Evolutionary conservation across 2,888 invertebrate species (phyloP).

Genomic region (Iphiclides podalirius): DNA sequence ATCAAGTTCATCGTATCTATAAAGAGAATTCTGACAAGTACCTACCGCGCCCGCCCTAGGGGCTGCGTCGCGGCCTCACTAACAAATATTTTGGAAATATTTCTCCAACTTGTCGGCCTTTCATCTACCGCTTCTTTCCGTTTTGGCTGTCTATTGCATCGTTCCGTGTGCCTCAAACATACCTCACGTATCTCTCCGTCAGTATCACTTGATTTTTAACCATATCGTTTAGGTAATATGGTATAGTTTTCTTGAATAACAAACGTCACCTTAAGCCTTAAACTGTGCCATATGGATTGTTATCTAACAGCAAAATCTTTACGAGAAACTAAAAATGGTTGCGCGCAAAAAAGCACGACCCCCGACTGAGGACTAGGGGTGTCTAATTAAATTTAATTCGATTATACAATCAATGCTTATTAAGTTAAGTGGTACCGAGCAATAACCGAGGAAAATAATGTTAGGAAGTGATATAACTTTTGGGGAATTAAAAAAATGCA

Average conservation of each 20-base stretch:
- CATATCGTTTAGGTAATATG: accelerated
- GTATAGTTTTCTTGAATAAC: not conserved
- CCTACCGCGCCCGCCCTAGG: slow-evolving; percentile 42
- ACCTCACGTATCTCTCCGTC: slow-evolving; percentile 11
- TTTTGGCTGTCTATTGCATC: slow-evolving; percentile 67
- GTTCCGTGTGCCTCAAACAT: slow-evolving; percentile 26
- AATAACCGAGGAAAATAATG: no score
- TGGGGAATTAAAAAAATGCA: no score
- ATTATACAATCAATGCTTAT: slow-evolving; percentile 22
- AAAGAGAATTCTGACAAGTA: slow-evolving; percentile 40
- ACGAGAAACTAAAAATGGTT: slow-evolving; percentile 71
- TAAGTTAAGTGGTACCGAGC: slow-evolving; percentile 28
- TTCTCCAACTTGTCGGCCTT: slow-evolving; percentile 77
- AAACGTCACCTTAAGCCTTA: not conserved
- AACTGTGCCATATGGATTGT: slow-evolving; percentile 37
- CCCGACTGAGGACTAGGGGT: slow-evolving; percentile 55
- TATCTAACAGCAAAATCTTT: slow-evolving; percentile 74
- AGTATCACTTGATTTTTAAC: slow-evolving; percentile 19
- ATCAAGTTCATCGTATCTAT: slow-evolving; percentile 37
- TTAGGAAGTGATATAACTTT: no score
- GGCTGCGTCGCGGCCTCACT: slow-evolving; percentile 58
- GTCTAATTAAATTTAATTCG: slow-evolving; percentile 47
- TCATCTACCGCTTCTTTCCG: slow-evolving; percentile 78
- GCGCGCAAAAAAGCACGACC: slow-evolving; percentile 64
- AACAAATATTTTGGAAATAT: slow-evolving; percentile 80